phyloP scores from a whole-genome alignment of 2,797 vertebrate species.

The Labroides dimidiatus region DNA sequence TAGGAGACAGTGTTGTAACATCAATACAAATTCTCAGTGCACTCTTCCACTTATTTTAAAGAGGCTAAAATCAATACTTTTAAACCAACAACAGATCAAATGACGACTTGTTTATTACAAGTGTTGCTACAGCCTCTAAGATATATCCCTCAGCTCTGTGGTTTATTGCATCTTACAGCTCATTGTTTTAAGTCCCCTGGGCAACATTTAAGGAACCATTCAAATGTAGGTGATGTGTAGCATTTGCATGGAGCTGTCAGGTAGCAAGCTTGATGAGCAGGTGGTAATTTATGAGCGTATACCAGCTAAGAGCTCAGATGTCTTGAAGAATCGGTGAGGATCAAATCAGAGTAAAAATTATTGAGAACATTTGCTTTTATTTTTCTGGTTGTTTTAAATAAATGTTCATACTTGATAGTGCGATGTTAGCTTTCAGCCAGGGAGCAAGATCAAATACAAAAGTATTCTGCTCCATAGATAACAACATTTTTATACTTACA shows the following conservation, averaged over 20 bases:
- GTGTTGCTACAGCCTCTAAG: background rate
- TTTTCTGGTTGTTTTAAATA: too few relatives aligned
- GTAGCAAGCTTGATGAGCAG: too few relatives aligned
- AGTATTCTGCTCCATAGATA: too few relatives aligned
- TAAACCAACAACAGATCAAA: background rate
- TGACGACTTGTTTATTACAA: background rate
- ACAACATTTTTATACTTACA: too few relatives aligned
- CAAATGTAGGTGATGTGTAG: background rate
- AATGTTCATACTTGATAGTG: too few relatives aligned
- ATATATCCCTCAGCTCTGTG: background rate
- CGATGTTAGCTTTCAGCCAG: too few relatives aligned
- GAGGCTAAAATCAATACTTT: background rate
- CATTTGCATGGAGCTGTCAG: background rate
- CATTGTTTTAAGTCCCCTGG: background rate
- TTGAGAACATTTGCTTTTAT: too few relatives aligned
- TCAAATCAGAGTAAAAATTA: too few relatives aligned
- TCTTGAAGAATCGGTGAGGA: too few relatives aligned
- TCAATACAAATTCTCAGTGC: background rate
- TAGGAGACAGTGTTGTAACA: background rate
- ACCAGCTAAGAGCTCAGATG: too few relatives aligned
- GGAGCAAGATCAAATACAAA: too few relatives aligned
- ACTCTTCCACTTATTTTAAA: background rate
- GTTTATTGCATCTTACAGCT: background rate
- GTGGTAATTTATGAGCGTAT: too few relatives aligned
- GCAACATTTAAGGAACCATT: background rate